Conservation (phyloP, 2,797 vertebrate species). For the Allobates femoralis region DNA sequence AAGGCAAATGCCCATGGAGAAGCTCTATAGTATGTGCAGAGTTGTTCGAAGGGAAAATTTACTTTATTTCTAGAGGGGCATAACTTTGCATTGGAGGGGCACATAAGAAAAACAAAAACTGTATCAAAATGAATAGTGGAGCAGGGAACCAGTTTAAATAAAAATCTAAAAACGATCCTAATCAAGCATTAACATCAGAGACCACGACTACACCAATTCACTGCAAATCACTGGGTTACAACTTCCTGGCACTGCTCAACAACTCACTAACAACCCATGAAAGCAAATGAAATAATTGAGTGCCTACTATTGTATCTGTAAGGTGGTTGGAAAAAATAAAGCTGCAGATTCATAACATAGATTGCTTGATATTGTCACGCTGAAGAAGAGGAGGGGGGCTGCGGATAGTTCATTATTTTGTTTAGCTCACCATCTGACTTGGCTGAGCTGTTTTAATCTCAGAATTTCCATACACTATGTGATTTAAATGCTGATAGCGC, state of each 20-base stretch:
- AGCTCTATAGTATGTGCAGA: no score
- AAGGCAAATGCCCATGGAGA: no score
- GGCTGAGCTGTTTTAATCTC: conserved; percentile 49
- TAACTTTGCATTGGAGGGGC: no score
- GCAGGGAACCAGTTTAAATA: no score
- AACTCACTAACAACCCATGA: neutral
- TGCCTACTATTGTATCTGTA: neutral
- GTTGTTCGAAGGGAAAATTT: no score
- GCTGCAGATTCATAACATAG: conserved; percentile 19
- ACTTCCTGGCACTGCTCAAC: neutral
- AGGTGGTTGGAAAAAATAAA: conserved; percentile 17
- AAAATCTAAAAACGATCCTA: no score
- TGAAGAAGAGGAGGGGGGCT: neutral
- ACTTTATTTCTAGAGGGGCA: no score
- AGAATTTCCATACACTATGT: conserved; percentile 60
- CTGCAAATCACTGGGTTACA: neutral
- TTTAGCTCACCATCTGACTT: conserved; percentile 56
- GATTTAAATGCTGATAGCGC: conserved; percentile 63
- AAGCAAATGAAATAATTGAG: neutral
- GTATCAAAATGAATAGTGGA: no score
- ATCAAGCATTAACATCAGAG: neutral
- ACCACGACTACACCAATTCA: neutral
- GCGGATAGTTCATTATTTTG: conserved; percentile 53
- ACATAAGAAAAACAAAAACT: no score
- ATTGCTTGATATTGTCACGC: conserved; percentile 36